Conservation (phyloP, 1,140 invertebrate species). For the Dreissena polymorpha region DNA sequence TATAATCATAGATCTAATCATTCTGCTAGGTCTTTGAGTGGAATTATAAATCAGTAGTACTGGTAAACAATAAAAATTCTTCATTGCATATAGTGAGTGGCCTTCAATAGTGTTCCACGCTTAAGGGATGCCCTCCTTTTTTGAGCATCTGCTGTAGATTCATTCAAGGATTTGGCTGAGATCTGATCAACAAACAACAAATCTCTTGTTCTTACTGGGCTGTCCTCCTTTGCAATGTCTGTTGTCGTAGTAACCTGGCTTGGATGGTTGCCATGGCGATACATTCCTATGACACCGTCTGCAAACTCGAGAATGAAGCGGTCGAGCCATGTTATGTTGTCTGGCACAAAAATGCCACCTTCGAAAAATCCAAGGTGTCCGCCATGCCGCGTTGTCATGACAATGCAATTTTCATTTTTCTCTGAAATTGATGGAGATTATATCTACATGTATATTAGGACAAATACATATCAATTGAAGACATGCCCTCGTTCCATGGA, state of each 20-base stretch:
- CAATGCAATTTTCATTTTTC: conserved; percentile 85
- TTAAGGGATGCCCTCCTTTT: too few relatives aligned
- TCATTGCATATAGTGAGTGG: too few relatives aligned
- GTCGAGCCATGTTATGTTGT: conserved; percentile 94
- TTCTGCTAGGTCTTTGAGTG: too few relatives aligned
- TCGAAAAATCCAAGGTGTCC: conserved; percentile 97
- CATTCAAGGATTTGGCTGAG: too few relatives aligned
- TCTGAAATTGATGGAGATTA: conserved; percentile 81
- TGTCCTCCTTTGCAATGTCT: neutral
- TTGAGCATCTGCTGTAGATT: too few relatives aligned
- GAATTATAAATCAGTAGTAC: too few relatives aligned
- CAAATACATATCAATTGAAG: too few relatives aligned
- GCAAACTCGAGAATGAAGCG: conserved; percentile 85
- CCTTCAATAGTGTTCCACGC: too few relatives aligned
- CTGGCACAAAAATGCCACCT: conserved; percentile 82
- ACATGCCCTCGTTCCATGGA: too few relatives aligned
- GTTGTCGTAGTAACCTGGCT: neutral
- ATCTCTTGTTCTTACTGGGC: neutral
- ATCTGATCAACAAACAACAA: too few relatives aligned
- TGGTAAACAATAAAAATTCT: too few relatives aligned
- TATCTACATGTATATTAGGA: neutral
- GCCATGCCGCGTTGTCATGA: conserved; percentile 91
- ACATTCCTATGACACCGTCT: conserved; percentile 66
- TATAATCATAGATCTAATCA: too few relatives aligned
- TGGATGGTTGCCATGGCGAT: conserved; percentile 39